These are phyloP conservation scores for Trichosurus vulpecula DNA, from an alignment of 2,797 vertebrate genomes.

Conservation along the genomic window DNA sequence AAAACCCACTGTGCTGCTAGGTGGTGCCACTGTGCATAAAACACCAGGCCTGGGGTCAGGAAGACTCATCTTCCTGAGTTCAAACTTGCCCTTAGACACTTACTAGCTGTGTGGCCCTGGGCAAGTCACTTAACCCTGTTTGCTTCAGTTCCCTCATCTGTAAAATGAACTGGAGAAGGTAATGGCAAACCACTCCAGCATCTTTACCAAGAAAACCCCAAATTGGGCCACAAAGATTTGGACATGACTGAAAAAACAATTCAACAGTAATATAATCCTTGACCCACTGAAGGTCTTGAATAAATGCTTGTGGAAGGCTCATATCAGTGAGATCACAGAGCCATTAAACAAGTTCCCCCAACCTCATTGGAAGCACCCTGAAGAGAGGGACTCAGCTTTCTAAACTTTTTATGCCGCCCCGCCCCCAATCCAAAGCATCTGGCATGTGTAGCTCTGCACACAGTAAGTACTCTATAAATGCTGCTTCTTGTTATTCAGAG, in stretches of 20 bases:
- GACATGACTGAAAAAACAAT: background rate
- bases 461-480: slow-evolving; percentile 27
- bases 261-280: background rate
- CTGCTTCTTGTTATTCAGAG: background rate
- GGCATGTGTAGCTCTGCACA: background rate
- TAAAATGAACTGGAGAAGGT: background rate
- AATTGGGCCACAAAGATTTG: background rate
- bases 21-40: background rate
- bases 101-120: too few species aligned
- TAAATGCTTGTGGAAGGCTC: background rate
- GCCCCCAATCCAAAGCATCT: background rate
- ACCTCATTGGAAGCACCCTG: too few species aligned
- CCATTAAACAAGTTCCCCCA: background rate
- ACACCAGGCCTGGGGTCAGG: background rate
- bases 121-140: background rate
- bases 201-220: background rate
- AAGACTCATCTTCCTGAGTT: background rate
- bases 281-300: background rate
- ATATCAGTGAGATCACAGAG: background rate
- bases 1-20: background rate
- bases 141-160: background rate
- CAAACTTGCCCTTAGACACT: background rate
- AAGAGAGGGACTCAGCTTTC: background rate
- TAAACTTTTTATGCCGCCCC: background rate
- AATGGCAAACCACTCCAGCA: background rate